These are phyloP conservation scores for Belgica antarctica DNA, from an alignment of 2,888 invertebrate species.

Conservation along the genomic window DNA sequence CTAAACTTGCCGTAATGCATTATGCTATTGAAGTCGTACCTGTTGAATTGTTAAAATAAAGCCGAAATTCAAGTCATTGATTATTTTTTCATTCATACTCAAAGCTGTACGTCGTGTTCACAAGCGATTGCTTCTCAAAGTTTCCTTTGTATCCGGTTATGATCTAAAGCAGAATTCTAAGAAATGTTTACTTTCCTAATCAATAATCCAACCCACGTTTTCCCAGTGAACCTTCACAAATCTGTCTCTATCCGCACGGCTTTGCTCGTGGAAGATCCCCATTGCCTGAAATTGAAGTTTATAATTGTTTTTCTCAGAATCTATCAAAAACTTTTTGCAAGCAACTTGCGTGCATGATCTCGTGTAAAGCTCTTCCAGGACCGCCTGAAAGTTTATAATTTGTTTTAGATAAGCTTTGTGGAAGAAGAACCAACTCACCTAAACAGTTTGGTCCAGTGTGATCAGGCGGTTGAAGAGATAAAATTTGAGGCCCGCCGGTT, in stretches of 20 bases:
- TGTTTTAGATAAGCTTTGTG: background rate
- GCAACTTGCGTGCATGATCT: conserved; percentile 78
- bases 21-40: conserved; percentile 68
- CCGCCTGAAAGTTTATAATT: conserved; percentile 51
- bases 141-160: conserved; percentile 61
- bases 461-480: conserved; percentile 67
- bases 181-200: background rate
- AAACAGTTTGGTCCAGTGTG: conserved; percentile 63
- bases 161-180: conserved; percentile 46
- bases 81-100: too few relatives aligned
- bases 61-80: conserved; percentile 53
- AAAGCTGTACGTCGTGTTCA: conserved; percentile 65
- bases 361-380: conserved; percentile 78
- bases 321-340: background rate
- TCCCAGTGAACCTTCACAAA: conserved; percentile 68
- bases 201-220: conserved; percentile 66
- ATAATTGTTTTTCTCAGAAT: background rate
- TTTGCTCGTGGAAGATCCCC: conserved; percentile 81
- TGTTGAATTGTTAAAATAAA: background rate
- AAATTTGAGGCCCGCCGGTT: conserved; percentile 70
- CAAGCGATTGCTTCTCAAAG: conserved; percentile 64
- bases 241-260: conserved; percentile 68
- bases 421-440: too few relatives aligned
- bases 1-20: conserved; percentile 75
- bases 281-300: conserved; percentile 51